phyloP scores from a whole-genome alignment of 2,888 invertebrate genomes.

The Synergus umbraculus region DNA sequence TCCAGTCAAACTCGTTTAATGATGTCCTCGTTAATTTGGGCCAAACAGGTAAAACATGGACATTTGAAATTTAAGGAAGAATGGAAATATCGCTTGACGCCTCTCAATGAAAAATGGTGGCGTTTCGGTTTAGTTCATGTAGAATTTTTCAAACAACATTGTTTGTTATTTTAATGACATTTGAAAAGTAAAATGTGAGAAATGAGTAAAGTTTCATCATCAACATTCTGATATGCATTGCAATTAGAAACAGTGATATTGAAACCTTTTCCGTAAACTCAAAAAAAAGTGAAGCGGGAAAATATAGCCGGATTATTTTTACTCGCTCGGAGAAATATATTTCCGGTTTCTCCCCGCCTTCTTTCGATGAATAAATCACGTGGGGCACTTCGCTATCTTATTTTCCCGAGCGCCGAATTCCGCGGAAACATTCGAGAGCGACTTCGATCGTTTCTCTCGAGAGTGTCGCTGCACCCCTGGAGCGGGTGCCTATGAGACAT shows the following conservation, averaged over 20 bases:
- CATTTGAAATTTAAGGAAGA: not conserved
- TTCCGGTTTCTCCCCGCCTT: constrained; percentile 20
- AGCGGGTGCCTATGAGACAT: constrained; percentile 66
- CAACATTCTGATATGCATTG: no score
- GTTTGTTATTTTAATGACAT: no score
- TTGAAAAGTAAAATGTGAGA: no score
- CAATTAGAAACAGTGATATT: no score
- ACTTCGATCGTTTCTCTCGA: constrained; percentile 58
- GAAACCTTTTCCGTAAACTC: not conserved
- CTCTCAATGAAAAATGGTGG: not conserved
- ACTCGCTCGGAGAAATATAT: constrained; percentile 42
- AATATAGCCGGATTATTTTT: constrained; percentile 17
- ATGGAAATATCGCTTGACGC: not conserved
- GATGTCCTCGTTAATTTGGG: constrained; percentile 11
- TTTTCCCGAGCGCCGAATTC: constrained; percentile 47
- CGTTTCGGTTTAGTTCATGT: not conserved
- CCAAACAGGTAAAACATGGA: not conserved
- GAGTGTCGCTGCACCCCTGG: constrained; percentile 64
- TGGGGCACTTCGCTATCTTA: constrained; percentile 40
- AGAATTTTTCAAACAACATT: no score
- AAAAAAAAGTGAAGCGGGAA: not conserved
- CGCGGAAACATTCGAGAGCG: constrained; percentile 47
- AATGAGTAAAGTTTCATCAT: no score
- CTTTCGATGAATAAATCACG: constrained; percentile 27
- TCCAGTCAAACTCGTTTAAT: constrained; percentile 7